Percentiles rank a stretch among this genome's conserved stretches.
Conservation (phyloP, 2,888 invertebrate species). For the Harpagoxenus sublaevis region DNA sequence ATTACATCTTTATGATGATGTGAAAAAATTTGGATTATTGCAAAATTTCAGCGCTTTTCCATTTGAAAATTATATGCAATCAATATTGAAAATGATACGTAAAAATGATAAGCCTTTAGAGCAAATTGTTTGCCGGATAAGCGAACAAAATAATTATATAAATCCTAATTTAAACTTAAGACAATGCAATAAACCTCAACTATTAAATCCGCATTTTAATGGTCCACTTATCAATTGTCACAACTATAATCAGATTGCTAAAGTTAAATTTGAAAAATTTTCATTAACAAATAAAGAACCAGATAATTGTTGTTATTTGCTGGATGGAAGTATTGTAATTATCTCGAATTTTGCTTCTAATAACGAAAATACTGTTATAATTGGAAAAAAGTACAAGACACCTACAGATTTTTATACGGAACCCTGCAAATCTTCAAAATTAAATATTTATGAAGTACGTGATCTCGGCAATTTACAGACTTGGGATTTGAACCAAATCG, state of each 20-base stretch:
- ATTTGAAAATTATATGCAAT: neutral
- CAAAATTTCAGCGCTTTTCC: constrained; percentile 9
- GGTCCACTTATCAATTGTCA: neutral
- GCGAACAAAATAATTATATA: constrained; percentile 8
- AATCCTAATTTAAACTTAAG: neutral
- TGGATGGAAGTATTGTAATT: constrained; percentile 5
- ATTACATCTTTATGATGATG: constrained; percentile 6
- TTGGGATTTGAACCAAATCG: constrained; percentile 4
- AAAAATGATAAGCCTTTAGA: constrained; percentile 14
- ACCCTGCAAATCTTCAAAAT: constrained; percentile 3
- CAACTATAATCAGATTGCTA: neutral
- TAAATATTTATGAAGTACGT: neutral
- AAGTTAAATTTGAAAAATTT: neutral
- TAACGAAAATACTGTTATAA: neutral
- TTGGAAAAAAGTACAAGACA: neutral
- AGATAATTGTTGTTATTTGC: neutral
- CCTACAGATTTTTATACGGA: constrained; percentile 6
- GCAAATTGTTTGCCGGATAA: constrained; percentile 1
- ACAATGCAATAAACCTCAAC: neutral
- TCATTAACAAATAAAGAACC: neutral
- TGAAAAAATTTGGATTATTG: neutral
- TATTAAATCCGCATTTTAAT: neutral
- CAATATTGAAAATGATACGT: neutral
- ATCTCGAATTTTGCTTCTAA: neutral
- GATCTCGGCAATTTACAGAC: neutral